These are phyloP conservation scores for Acrocephalus scirpaceus DNA, from an alignment of 2,797 vertebrate species.

Conservation along the genomic window DNA sequence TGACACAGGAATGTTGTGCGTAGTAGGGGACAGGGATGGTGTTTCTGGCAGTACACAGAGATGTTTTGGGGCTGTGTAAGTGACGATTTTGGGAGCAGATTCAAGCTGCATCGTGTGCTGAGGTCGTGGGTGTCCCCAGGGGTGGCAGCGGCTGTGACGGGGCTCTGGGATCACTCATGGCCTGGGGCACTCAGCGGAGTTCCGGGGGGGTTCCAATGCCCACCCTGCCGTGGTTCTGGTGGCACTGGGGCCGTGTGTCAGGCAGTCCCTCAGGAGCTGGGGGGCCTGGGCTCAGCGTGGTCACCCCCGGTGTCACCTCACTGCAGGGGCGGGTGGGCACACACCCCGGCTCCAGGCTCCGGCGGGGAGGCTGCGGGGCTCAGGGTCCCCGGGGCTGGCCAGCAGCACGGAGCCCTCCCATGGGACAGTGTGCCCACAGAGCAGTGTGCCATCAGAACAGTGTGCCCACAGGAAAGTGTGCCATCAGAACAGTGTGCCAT, in stretches of 20 bases:
- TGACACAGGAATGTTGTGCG: no score
- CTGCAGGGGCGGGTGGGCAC: neutral
- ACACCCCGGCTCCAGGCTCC: neutral
- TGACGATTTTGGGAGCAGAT: neutral
- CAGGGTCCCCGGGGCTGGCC: fast-evolving
- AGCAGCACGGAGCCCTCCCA: neutral
- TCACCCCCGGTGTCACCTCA: neutral
- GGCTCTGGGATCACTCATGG: neutral
- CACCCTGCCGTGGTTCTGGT: neutral
- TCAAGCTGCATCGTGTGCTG: neutral
- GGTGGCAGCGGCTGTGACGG: neutral
- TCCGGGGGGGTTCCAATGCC: no score
- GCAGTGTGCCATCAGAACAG: no score
- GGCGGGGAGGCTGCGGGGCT: neutral
- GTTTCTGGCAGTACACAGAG: no score
- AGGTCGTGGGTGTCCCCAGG: no score
- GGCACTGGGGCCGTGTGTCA: fast-evolving
- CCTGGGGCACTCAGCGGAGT: no score
- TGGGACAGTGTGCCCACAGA: neutral
- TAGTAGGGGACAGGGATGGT: no score
- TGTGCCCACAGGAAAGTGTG: no score
- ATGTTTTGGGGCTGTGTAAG: neutral
- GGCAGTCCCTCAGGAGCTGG: neutral
- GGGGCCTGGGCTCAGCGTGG: neutral
- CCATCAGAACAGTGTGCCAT: no score